These are phyloP conservation scores for Notoglanidium macrostoma DNA, from an alignment of 2,797 vertebrate genomes.

Conservation along the genomic window DNA sequence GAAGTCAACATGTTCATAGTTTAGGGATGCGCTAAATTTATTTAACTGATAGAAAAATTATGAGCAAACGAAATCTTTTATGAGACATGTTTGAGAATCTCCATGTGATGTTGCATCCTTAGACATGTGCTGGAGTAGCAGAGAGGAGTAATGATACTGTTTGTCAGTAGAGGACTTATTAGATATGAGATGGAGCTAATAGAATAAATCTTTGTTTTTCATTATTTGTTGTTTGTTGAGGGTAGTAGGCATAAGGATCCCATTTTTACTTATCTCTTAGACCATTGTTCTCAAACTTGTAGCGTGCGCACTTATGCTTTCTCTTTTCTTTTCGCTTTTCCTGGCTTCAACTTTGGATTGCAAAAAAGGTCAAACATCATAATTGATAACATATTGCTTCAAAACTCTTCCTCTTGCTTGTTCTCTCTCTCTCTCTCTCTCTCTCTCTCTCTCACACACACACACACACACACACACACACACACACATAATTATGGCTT, in stretches of 20 bases:
- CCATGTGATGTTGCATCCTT: conserved; percentile 1
- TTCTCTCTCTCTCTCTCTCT: conserved; percentile 6
- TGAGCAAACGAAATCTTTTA: neutral
- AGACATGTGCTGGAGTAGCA: neutral
- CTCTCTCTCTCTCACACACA: neutral
- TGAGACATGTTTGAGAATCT: neutral
- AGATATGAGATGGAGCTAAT: neutral
- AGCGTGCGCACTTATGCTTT: neutral
- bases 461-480: neutral
- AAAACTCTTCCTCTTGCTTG: neutral
- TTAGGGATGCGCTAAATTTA: neutral
- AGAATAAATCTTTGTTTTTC: neutral
- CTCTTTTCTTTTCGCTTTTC: conserved; percentile 17
- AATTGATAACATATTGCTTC: conserved; percentile 41
- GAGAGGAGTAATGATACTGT: neutral
- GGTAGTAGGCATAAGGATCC: conserved; percentile 18
- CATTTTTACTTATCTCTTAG: conserved; percentile 5
- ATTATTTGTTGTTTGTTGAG: conserved; percentile 37
- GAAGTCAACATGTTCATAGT: neutral
- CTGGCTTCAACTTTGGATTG: conserved; percentile 22
- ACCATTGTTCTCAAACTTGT: conserved; percentile 14
- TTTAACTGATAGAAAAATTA: neutral
- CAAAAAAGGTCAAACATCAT: conserved; percentile 39
- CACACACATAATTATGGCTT: conserved; percentile 15
- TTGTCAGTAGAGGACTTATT: neutral